Evolutionary conservation across 2,797 vertebrate genomes (phyloP).

Genomic region (Sparus aurata): DNA sequence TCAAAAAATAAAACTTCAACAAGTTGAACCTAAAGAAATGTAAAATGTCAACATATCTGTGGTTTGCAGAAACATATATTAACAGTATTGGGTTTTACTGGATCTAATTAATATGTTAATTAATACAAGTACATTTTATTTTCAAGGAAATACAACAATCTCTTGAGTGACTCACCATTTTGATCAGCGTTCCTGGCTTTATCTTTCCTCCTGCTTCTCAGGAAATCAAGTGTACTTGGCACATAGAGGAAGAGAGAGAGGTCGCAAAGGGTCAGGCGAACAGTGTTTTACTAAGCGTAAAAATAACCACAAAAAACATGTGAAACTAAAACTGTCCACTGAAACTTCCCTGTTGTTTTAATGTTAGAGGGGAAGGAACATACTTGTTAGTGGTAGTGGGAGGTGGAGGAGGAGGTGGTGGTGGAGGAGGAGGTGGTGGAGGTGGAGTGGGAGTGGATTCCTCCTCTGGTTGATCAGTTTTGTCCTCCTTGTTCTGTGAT

Average conservation of each 20-base stretch:
- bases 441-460: not conserved
- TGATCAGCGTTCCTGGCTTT: constrained; percentile 17
- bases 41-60: too few species aligned
- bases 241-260: constrained; percentile 1
- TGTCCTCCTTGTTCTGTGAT: constrained; percentile 20
- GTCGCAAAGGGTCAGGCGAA: not conserved
- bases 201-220: constrained; percentile 76
- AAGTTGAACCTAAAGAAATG: too few species aligned
- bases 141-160: too few species aligned
- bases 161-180: constrained; percentile 63
- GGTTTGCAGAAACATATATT: too few species aligned
- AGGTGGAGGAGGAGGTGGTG: constrained; percentile 62
- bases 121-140: too few species aligned
- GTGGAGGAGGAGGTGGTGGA: constrained; percentile 57
- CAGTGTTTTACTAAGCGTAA: not conserved
- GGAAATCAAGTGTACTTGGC: constrained; percentile 72
- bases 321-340: not conserved
- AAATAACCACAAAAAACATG: not conserved
- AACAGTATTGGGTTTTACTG: too few species aligned
- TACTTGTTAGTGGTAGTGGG: constrained; percentile 67
- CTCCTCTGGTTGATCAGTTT: constrained; percentile 37
- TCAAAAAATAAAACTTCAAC: too few species aligned
- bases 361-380: not conserved
- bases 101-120: too few species aligned
- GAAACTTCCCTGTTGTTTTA: not conserved